phyloP scores from a whole-genome alignment of 2,113 vertebrate genomes.

The Odontophorus gujanensis region DNA sequence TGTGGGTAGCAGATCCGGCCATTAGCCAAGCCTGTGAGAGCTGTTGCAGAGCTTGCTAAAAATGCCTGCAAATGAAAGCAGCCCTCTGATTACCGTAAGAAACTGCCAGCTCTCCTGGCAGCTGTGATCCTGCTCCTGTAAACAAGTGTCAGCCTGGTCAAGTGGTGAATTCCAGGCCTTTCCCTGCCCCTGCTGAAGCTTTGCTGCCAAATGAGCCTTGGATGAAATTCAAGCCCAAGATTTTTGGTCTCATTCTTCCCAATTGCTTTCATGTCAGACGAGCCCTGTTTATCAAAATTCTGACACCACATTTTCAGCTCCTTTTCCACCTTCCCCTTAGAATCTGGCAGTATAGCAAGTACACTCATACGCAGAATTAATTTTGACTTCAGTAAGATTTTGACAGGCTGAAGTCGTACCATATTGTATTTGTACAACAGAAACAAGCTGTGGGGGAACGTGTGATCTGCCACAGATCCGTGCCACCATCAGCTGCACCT shows the following conservation, averaged over 20 bases:
- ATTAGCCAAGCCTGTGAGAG: not conserved
- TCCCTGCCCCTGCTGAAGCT: not conserved
- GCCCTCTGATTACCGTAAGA: not conserved
- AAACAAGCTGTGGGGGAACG: not conserved
- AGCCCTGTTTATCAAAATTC: constrained; percentile 2
- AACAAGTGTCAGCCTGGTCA: not conserved
- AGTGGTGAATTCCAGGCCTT: not conserved
- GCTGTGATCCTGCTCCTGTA: not conserved
- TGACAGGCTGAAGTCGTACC: not conserved
- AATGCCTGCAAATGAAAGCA: not conserved
- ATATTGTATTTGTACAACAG: not conserved
- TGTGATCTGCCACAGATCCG: not conserved
- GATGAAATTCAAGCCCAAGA: not conserved
- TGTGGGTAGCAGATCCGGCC: not conserved
- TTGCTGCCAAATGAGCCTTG: constrained; percentile 29
- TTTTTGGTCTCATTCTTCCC: not conserved
- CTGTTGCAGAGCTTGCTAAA: not conserved
- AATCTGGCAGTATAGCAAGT: not conserved
- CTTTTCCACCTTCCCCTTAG: not conserved
- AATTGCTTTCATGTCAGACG: not conserved
- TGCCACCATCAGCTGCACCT: not conserved
- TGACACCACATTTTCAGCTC: constrained; percentile 14
- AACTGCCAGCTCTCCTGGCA: not conserved
- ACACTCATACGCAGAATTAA: not conserved
- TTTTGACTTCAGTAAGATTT: constrained; percentile 19